These are phyloP conservation scores for Apaloderma vittatum DNA, from an alignment of 2,113 vertebrate genomes.

Conservation along the genomic window DNA sequence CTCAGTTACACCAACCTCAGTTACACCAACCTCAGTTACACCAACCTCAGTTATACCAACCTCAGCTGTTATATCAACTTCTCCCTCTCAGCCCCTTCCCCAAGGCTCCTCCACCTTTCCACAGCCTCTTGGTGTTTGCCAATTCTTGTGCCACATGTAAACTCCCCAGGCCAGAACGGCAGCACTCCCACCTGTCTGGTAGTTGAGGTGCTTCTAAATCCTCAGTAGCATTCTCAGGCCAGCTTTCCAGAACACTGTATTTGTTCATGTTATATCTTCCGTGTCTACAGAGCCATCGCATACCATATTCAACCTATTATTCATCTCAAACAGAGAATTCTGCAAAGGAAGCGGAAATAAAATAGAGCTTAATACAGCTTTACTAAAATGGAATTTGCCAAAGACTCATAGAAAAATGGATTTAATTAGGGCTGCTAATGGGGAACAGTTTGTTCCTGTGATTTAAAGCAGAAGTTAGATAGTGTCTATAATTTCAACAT, in stretches of 20 bases:
- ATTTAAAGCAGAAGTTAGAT: constrained; percentile 75
- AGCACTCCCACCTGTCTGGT: background rate
- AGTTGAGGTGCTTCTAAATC: background rate
- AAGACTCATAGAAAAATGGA: constrained; percentile 80
- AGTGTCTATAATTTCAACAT: constrained; percentile 72
- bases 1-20: no score
- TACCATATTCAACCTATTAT: background rate
- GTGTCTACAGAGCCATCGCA: background rate
- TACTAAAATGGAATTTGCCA: constrained; percentile 80
- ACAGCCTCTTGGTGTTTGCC: background rate
- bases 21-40: no score
- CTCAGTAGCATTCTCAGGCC: background rate
- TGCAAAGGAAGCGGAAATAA: constrained; percentile 71
- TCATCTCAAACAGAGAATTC: constrained; percentile 57
- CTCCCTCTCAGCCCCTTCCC: background rate
- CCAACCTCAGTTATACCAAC: no score
- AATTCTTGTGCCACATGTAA: background rate
- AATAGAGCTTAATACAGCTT: constrained; percentile 68
- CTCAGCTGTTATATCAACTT: no score
- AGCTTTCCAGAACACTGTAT: background rate
- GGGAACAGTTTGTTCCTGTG: constrained; percentile 72
- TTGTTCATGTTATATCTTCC: background rate
- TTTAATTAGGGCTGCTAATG: constrained; percentile 85
- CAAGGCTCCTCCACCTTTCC: background rate
- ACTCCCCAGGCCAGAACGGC: background rate